Evolutionary conservation across 1,140 invertebrate species (phyloP).

Genomic region (Akabosia matsudoensis): DNA sequence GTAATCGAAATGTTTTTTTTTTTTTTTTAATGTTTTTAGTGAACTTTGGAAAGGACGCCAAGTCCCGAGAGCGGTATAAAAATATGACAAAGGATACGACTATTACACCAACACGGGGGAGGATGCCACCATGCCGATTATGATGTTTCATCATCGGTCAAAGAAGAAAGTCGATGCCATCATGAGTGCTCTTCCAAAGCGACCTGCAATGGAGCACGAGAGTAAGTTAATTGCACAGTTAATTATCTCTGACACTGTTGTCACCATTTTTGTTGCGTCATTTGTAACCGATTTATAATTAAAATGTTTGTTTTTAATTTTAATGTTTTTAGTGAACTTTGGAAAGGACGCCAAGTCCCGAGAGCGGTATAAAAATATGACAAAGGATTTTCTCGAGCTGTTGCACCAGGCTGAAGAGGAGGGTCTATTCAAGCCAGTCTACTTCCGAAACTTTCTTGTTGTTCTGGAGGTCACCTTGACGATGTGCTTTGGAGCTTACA

Average conservation of each 20-base stretch:
- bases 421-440: conserved; percentile 21
- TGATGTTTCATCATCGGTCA: conserved; percentile 30
- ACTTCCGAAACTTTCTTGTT: conserved; percentile 14
- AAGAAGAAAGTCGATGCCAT: conserved; percentile 25
- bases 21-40: not conserved
- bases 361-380: conserved; percentile 12
- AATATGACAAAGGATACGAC: conserved; percentile 5
- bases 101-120: conserved; percentile 32
- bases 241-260: too few relatives aligned
- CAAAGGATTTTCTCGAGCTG: not conserved
- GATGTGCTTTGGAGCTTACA: conserved; percentile 3
- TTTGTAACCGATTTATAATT: too few relatives aligned
- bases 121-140: conserved; percentile 37
- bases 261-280: too few relatives aligned
- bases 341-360: not conserved
- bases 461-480: conserved; percentile 17
- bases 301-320: too few relatives aligned
- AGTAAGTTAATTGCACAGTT: too few relatives aligned
- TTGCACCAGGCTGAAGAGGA: not conserved
- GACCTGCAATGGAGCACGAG: conserved; percentile 31
- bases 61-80: not conserved
- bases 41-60: not conserved
- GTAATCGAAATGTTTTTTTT: too few relatives aligned
- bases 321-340: conserved; percentile 14
- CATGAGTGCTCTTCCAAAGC: conserved; percentile 31